Percentiles rank a stretch among this genome's conserved stretches.
phyloP scores from a whole-genome alignment of 2,797 vertebrate genomes.

The Sciaenops ocellatus region DNA sequence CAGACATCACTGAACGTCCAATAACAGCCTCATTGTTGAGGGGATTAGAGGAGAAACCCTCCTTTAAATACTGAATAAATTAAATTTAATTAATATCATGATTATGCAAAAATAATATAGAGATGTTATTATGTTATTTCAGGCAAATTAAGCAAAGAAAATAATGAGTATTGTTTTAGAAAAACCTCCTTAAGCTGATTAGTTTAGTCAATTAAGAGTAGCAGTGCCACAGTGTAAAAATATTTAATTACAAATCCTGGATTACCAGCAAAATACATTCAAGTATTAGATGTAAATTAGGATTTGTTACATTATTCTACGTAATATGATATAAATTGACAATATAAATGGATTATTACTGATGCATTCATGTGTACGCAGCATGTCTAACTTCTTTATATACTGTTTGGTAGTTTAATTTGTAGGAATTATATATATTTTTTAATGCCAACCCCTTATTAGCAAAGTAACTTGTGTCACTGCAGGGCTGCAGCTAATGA shows the following conservation, averaged over 20 bases:
- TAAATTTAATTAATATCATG: background rate
- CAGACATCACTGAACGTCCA: background rate
- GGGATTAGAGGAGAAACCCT: constrained; percentile 2
- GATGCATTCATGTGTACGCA: background rate
- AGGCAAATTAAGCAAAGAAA: background rate
- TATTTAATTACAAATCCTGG: background rate
- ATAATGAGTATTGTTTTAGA: background rate
- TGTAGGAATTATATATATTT: background rate
- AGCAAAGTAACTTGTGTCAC: background rate
- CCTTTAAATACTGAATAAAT: background rate
- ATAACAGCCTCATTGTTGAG: constrained; percentile 15
- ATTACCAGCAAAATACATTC: background rate
- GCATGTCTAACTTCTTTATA: background rate
- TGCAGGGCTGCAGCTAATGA: background rate
- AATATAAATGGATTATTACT: background rate
- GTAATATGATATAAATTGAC: background rate
- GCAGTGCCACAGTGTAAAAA: background rate
- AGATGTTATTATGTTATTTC: background rate
- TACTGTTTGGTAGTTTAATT: background rate
- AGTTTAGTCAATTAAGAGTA: background rate
- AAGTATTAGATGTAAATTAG: background rate
- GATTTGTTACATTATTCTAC: background rate
- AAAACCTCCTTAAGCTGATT: constrained; percentile 22
- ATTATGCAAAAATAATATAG: background rate
- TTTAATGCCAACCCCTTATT: background rate